phyloP scores from a whole-genome alignment of 1,140 invertebrate species.

The Pseudomyrmex dendroicus region DNA sequence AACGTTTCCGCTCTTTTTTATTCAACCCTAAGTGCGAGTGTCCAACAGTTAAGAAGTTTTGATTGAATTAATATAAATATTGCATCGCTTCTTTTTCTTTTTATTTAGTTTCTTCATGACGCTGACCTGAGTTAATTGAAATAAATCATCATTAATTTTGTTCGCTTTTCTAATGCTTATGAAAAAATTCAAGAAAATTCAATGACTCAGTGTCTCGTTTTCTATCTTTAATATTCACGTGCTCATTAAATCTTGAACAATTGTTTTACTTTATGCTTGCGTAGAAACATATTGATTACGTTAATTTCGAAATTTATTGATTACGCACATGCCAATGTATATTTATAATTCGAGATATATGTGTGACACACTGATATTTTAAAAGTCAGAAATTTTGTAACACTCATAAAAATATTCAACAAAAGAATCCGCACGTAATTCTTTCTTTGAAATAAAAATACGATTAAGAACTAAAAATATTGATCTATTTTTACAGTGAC shows the following conservation, averaged over 20 bases:
- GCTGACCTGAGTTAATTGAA: too few relatives aligned
- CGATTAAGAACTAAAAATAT: background rate
- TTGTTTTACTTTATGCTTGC: background rate
- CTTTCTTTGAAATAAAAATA: background rate
- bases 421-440: background rate
- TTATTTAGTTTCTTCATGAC: too few relatives aligned
- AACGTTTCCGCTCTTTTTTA: background rate
- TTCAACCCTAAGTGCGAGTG: background rate
- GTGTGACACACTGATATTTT: background rate
- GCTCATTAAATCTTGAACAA: slow-evolving; percentile 41
- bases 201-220: slow-evolving; percentile 20
- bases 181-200: background rate
- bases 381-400: background rate
- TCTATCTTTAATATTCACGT: background rate
- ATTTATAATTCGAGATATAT: background rate
- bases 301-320: slow-evolving; percentile 49
- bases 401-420: background rate
- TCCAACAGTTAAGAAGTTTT: background rate
- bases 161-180: background rate
- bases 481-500: background rate
- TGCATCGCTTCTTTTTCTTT: too few relatives aligned
- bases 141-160: background rate
- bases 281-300: slow-evolving; percentile 41
- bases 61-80: too few relatives aligned
- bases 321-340: background rate